Evolutionary conservation across 2,113 vertebrate genomes (phyloP).

Genomic region (Pogonocichla stellata): DNA sequence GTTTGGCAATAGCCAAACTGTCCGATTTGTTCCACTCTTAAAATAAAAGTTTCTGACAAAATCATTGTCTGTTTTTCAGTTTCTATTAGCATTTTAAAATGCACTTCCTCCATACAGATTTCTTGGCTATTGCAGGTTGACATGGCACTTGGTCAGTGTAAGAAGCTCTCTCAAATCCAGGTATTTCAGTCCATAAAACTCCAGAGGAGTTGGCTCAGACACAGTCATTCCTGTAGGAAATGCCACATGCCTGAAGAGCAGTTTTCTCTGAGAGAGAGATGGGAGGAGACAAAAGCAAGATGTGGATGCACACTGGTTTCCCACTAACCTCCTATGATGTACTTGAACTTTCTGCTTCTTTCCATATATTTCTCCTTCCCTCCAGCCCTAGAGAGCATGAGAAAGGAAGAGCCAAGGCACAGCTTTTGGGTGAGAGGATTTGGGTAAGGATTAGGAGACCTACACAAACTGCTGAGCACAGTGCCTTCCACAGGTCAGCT

Average conservation of each 20-base stretch:
- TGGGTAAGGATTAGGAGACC: not conserved
- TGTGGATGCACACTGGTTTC: not conserved
- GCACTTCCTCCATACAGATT: not conserved
- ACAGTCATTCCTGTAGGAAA: not conserved
- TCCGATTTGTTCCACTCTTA: not conserved
- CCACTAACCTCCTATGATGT: not conserved
- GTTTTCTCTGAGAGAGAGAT: not conserved
- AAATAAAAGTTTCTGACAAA: not conserved
- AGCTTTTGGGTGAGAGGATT: not conserved
- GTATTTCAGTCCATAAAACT: not conserved
- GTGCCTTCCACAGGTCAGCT: not conserved
- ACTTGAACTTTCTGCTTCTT: not conserved
- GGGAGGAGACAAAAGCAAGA: not conserved
- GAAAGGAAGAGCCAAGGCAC: not conserved
- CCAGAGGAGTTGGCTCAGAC: not conserved
- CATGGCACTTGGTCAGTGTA: not conserved
- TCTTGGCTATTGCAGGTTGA: not conserved
- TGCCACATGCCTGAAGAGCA: not conserved
- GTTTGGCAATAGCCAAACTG: not conserved
- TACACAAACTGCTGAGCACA: not conserved
- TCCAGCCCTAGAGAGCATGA: not conserved
- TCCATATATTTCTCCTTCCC: not conserved
- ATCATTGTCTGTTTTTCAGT: not conserved
- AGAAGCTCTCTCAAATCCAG: not conserved
- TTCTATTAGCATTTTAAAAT: not conserved